Percentiles rank a stretch among this genome's conserved stretches.
Conservation (phyloP, 92 coral and sea anemone species). For the Muricea muricata region DNA sequence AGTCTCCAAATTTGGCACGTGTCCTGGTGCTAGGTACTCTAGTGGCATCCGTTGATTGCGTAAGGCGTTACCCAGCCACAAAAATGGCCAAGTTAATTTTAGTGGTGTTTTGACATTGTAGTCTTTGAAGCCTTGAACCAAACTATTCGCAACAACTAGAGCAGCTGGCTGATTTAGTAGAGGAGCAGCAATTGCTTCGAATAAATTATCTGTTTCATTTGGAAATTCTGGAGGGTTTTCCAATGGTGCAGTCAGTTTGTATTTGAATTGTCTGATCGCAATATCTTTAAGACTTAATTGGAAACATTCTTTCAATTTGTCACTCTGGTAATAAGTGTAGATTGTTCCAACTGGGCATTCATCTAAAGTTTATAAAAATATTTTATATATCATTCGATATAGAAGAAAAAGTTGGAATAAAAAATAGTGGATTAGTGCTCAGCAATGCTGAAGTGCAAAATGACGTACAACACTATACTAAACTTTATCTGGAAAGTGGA, state of each 20-base stretch:
- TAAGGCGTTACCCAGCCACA: neutral
- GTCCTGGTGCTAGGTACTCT: neutral
- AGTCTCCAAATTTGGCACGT: neutral
- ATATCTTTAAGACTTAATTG: neutral
- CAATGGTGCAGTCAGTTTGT: conserved; percentile 7
- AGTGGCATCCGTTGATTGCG: neutral
- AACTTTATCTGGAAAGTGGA: too few relatives aligned
- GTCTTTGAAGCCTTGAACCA: neutral
- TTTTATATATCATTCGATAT: too few relatives aligned
- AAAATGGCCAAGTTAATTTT: neutral
- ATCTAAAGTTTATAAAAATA: too few relatives aligned
- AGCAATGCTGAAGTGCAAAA: too few relatives aligned
- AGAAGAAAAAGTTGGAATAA: too few relatives aligned
- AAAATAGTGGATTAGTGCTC: too few relatives aligned
- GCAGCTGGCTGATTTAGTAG: neutral
- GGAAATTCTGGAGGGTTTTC: neutral
- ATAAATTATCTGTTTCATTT: neutral
- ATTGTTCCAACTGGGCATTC: conserved; percentile 19
- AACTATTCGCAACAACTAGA: neutral
- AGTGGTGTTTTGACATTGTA: neutral
- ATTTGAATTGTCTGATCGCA: neutral
- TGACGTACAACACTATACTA: too few relatives aligned
- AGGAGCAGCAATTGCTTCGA: conserved; percentile 7
- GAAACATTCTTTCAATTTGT: conserved; percentile 13
- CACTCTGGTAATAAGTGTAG: neutral